Base-by-base conservation (phyloP, 2,888 invertebrate genomes). In the Ophonus ardosiacus region DNA sequence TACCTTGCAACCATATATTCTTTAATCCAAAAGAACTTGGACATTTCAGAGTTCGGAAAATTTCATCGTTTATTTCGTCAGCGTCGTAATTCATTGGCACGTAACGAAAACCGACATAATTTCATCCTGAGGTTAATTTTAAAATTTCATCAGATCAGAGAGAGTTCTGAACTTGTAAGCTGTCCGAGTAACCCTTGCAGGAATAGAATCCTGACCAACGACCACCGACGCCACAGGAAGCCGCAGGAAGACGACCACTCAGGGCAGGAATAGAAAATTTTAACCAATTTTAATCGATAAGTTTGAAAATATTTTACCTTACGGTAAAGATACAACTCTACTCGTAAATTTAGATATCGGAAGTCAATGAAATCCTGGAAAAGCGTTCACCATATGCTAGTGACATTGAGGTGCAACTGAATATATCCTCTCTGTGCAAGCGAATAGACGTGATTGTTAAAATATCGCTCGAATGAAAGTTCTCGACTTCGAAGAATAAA, bases 131-230 rank as follows among this genome's bases (percentile, higher is more conserved):
- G 83, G 74, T 76, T 83, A 76, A 83, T 83, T 83, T 83, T 83
- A 76, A 76, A 83, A 76, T 83, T 83, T 83, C 83, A 83, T 76
- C 76, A 43, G 24, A 76, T 76, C 83, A 76, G 83, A 74, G 74
- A 40, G 38, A 59, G 40, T 61, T 80, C 63, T n/a, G 40, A 78
- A 78, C 56, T 61, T 63, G 59, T 61, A 61, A 61, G 80, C 80
- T 80, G 31, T 57, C 59, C 79, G 15, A 4, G 61, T 15, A 51
- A 76, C 15, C 57, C 57, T 56, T 78, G 40, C 71, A 43, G 21
- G 18, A 17, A 8, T 21, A 51, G 21, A 63, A 68, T 31, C 68
- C 68, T 68, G 68, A 68, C 68, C 68, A 68, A n/a, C 38, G 13
- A 68, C 68, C 68, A 68, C 38, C 18, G 7, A 13, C 68, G 38